Conservation (phyloP, 2,797 vertebrate genomes). For the Nannoperca australis region DNA sequence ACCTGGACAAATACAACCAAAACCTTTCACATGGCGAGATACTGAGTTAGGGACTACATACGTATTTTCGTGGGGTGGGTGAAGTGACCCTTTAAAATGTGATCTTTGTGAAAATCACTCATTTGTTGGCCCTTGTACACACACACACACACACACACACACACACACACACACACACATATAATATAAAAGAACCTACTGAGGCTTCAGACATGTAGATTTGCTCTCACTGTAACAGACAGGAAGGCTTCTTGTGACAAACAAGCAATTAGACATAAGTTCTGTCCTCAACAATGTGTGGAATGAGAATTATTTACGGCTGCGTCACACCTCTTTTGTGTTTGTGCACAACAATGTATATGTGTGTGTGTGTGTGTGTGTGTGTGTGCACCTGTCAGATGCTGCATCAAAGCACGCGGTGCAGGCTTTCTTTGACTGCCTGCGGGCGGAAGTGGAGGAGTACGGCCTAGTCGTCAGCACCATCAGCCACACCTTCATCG, state of each 20-base stretch:
- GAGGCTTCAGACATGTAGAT: background rate
- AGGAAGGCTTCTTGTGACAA: background rate
- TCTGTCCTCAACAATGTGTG: conserved; percentile 29
- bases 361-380: conserved; percentile 31
- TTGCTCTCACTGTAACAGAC: conserved; percentile 9
- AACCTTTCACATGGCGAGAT: background rate
- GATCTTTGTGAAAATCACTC: background rate
- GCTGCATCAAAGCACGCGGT: conserved; percentile 95
- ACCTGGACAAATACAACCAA: background rate
- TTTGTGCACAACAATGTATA: conserved; percentile 8
- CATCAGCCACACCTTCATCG: conserved; percentile 94
- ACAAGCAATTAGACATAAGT: conserved; percentile 36
- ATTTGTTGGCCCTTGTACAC: too few relatives aligned
- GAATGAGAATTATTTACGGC: conserved; percentile 32
- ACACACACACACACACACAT: too few relatives aligned
- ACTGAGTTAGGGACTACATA: background rate
- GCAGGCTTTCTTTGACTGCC: conserved; percentile 96
- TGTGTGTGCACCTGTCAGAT: conserved; percentile 78
- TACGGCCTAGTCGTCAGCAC: conserved; percentile 93
- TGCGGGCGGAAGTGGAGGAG: conserved; percentile 95
- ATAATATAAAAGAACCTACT: background rate
- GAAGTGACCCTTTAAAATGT: background rate
- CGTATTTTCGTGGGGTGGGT: background rate
- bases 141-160: too few relatives aligned
- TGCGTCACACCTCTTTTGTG: conserved; percentile 26